Conservation (phyloP, 1,140 invertebrate species). For the Oryctes rhinoceros region DNA sequence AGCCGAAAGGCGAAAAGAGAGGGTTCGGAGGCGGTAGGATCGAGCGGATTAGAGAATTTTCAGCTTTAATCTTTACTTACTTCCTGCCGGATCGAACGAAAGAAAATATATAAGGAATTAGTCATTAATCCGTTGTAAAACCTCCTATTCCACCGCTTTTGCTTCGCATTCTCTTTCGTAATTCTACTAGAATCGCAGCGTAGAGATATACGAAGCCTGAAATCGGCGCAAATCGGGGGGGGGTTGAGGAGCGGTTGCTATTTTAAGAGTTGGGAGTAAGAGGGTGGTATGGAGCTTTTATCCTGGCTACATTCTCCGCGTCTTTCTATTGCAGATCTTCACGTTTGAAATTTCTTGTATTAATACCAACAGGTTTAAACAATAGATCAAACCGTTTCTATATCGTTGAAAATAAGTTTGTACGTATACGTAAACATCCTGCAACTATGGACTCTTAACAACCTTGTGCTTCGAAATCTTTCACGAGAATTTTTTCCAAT, state of each 20-base stretch:
- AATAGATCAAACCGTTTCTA: too few species aligned
- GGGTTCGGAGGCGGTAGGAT: too few species aligned
- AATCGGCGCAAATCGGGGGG: background rate
- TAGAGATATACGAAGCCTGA: background rate
- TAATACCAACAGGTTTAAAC: too few species aligned
- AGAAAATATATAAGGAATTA: conserved; percentile 23
- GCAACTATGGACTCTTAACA: too few species aligned
- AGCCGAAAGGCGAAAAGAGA: background rate
- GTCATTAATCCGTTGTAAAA: conserved; percentile 1
- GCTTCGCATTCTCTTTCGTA: background rate
- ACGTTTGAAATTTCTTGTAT: too few species aligned
- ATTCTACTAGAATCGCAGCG: background rate
- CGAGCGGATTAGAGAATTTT: conserved; percentile 7
- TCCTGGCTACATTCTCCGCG: background rate
- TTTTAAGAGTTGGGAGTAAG: too few species aligned
- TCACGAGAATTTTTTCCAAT: too few species aligned
- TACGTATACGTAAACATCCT: too few species aligned
- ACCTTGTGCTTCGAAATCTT: too few species aligned
- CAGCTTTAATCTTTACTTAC: conserved; percentile 22
- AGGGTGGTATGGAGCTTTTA: too few species aligned
- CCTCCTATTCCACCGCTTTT: background rate
- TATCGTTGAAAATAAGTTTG: too few species aligned
- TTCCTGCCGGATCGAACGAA: conserved; percentile 16
- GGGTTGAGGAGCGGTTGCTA: background rate
- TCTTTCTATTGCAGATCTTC: background rate